Conservation (phyloP, 2,888 invertebrate species). For the Lepidocyrtoides sp. region DNA sequence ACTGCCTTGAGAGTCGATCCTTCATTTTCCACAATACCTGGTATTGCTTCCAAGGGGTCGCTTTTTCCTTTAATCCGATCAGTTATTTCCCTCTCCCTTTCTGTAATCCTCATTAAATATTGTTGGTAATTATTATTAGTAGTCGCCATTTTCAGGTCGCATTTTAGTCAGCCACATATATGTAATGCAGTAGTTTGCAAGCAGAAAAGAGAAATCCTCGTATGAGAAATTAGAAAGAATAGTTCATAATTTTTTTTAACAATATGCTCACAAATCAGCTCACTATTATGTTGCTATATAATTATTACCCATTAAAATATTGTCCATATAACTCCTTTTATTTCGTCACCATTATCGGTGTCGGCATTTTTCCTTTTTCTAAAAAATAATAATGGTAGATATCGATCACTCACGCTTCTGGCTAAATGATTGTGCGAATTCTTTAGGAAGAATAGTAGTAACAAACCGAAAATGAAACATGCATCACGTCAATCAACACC, state of each 20-base stretch:
- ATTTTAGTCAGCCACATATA: neutral
- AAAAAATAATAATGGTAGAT: too few species aligned
- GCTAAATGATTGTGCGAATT: slow-evolving; percentile 39
- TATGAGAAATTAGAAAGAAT: neutral
- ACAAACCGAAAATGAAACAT: neutral
- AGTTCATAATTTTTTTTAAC: too few species aligned
- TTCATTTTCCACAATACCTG: neutral
- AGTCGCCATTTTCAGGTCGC: neutral
- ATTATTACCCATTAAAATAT: neutral
- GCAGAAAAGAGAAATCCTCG: neutral
- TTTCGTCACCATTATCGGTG: neutral
- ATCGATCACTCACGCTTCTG: slow-evolving; percentile 33
- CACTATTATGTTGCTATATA: neutral
- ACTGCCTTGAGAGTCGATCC: slow-evolving; percentile 37
- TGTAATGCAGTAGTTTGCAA: neutral
- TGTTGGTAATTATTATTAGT: neutral
- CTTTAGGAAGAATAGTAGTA: neutral
- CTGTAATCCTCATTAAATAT: neutral
- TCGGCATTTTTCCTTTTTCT: neutral
- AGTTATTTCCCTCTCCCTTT: neutral
- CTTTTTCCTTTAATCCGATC: neutral
- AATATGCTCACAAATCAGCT: too few species aligned
- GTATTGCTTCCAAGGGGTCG: slow-evolving; percentile 57
- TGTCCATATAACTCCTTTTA: too few species aligned
- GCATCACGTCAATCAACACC: slow-evolving; percentile 11